These are phyloP conservation scores for Pemphigus obesinymphae DNA, from an alignment of 1,140 invertebrate genomes.

Conservation along the genomic window DNA sequence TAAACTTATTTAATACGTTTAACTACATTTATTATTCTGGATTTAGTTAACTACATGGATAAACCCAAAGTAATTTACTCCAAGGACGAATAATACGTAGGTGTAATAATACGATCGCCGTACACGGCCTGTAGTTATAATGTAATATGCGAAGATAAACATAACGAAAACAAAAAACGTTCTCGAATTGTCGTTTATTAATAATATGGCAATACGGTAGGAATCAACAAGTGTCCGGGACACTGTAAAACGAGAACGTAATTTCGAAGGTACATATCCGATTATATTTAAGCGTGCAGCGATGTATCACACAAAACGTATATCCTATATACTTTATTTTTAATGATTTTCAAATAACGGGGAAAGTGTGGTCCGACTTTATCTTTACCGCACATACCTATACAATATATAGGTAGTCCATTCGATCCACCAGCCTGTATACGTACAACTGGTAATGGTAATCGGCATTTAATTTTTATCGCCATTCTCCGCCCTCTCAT, in stretches of 20 bases:
- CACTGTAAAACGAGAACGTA: not conserved
- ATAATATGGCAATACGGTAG: not conserved
- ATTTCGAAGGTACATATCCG: not conserved
- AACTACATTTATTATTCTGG: too few species aligned
- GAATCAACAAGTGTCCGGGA: not conserved
- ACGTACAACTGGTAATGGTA: not conserved
- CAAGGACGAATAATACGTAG: not conserved
- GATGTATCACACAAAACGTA: not conserved
- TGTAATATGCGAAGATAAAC: not conserved
- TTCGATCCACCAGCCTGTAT: not conserved
- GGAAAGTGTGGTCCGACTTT: not conserved
- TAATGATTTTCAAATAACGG: not conserved
- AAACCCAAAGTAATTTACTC: not conserved
- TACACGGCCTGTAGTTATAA: too few species aligned
- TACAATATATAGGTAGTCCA: not conserved
- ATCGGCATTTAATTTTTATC: not conserved
- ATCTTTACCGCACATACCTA: too few species aligned
- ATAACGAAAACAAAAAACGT: not conserved
- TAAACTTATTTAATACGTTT: too few species aligned
- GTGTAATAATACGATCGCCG: too few species aligned
- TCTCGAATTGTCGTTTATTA: not conserved
- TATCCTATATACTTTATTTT: not conserved
- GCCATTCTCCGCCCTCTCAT: not conserved
- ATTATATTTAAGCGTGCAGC: not conserved
- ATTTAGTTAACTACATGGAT: not conserved